Evolutionary conservation across 2,888 invertebrate genomes (phyloP).

Genomic region (Phalangium opilio): DNA sequence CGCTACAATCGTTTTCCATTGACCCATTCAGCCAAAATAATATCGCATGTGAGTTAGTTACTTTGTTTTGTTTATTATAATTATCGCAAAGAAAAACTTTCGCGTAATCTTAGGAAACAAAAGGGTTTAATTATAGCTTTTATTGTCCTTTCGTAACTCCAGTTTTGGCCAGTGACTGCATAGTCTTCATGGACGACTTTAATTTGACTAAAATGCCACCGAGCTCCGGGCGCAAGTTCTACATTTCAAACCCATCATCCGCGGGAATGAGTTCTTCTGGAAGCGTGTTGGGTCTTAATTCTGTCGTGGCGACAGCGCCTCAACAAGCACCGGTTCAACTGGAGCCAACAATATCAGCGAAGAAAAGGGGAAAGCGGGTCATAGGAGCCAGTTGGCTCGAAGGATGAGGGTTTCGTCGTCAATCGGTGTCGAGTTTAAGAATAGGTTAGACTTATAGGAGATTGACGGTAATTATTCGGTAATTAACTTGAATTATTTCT

Average conservation of each 20-base stretch:
- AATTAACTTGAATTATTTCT: neutral
- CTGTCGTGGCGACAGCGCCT: no score
- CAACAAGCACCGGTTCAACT: neutral
- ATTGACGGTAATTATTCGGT: no score
- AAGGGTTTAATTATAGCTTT: constrained; percentile 3
- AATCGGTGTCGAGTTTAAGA: constrained; percentile 11
- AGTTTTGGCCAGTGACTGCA: constrained; percentile 39
- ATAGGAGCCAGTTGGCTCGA: constrained; percentile 7
- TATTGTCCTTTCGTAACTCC: constrained; percentile 6
- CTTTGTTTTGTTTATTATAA: constrained; percentile 30
- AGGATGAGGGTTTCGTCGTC: constrained; percentile 17
- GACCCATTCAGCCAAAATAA: constrained; percentile 39
- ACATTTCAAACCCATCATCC: constrained; percentile 32
- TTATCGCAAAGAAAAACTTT: no score
- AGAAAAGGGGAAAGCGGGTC: constrained; percentile 27
- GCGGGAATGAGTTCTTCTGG: constrained; percentile 4
- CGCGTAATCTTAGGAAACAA: no score
- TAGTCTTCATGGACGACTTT: constrained; percentile 40
- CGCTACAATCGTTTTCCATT: constrained; percentile 36
- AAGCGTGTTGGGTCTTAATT: constrained; percentile 1
- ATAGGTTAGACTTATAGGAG: constrained; percentile 3
- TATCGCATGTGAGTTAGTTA: constrained; percentile 40
- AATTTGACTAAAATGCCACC: constrained; percentile 34
- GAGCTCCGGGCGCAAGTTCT: constrained; percentile 40
- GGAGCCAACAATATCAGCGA: constrained; percentile 13